Percentiles rank a stretch among this genome's conserved stretches.
Evolutionary conservation across 2,797 vertebrate species (phyloP).

Genomic region (Pseudopleuronectes americanus): DNA sequence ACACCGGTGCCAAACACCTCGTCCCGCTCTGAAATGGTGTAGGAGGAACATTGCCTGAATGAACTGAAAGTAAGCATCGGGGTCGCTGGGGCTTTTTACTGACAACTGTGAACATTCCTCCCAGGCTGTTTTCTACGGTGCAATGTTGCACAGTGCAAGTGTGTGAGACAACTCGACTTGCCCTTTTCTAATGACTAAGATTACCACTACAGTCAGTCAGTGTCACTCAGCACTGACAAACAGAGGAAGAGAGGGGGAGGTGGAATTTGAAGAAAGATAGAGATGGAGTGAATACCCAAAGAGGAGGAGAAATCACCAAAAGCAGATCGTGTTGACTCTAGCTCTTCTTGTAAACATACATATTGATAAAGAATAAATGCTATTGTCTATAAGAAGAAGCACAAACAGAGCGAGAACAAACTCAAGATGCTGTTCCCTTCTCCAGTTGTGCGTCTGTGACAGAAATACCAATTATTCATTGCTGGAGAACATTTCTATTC

Average conservation of each 20-base stretch:
- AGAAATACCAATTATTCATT: constrained; percentile 78
- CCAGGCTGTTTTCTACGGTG: constrained; percentile 43
- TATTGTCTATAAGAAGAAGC: background rate
- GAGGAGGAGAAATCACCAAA: constrained; percentile 2
- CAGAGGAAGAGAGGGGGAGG: constrained; percentile 16
- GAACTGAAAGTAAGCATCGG: constrained; percentile 42
- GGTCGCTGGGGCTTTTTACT: constrained; percentile 32
- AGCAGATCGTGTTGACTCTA: constrained; percentile 7
- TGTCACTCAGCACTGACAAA: constrained; percentile 39
- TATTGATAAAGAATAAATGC: constrained; percentile 1
- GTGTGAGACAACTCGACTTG: constrained; percentile 45
- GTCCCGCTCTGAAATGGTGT: constrained; percentile 11
- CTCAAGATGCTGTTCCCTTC: constrained; percentile 37
- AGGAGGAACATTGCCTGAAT: constrained; percentile 25
- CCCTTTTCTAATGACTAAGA: constrained; percentile 63
- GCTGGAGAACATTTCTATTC: constrained; percentile 69
- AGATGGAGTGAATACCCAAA: constrained; percentile 10
- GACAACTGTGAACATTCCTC: constrained; percentile 52
- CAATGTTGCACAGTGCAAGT: constrained; percentile 38
- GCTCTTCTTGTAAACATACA: background rate
- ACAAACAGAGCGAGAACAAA: constrained; percentile 15
- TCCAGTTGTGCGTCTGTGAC: constrained; percentile 58
- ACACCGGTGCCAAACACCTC: constrained; percentile 17
- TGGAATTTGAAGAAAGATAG: constrained; percentile 5
- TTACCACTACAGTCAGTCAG: constrained; percentile 44